These are phyloP conservation scores for Cynaeus angustus DNA, from an alignment of 2,888 invertebrate genomes.

Conservation along the genomic window DNA sequence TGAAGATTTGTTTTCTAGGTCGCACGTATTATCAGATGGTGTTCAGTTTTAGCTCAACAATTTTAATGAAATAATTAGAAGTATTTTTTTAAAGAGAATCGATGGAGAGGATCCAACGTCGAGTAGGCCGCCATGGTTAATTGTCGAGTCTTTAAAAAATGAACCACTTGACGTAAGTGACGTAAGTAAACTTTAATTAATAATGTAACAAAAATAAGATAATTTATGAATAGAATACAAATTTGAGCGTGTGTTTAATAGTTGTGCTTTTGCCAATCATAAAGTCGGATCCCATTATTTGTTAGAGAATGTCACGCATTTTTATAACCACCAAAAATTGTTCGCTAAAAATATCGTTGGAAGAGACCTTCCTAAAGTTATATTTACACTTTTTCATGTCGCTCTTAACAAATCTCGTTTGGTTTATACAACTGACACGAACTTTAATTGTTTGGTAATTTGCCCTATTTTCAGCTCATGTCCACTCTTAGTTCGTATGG, in stretches of 20 bases:
- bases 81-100: slow-evolving; percentile 70
- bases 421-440: slow-evolving; percentile 4
- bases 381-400: slow-evolving; percentile 37
- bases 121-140: slow-evolving; percentile 73
- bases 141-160: slow-evolving; percentile 67
- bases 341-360: slow-evolving; percentile 47
- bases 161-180: slow-evolving; percentile 62
- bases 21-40: slow-evolving; percentile 28
- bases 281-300: slow-evolving; percentile 40
- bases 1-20: background rate
- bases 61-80: slow-evolving; percentile 21
- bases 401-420: slow-evolving; percentile 27
- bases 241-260: slow-evolving; percentile 29
- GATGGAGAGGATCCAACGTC: slow-evolving; percentile 73
- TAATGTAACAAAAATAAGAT: slow-evolving; percentile 25
- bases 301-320: slow-evolving; percentile 38
- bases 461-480: slow-evolving; percentile 71
- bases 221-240: slow-evolving; percentile 29
- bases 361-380: slow-evolving; percentile 40
- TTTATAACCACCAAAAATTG: slow-evolving; percentile 37
- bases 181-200: slow-evolving; percentile 57
- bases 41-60: slow-evolving; percentile 39
- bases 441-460: background rate
- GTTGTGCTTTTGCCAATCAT: slow-evolving; percentile 45
- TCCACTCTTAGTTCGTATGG: slow-evolving; percentile 76